phyloP scores from a whole-genome alignment of 2,797 vertebrate species.

The Xenops minutus region DNA sequence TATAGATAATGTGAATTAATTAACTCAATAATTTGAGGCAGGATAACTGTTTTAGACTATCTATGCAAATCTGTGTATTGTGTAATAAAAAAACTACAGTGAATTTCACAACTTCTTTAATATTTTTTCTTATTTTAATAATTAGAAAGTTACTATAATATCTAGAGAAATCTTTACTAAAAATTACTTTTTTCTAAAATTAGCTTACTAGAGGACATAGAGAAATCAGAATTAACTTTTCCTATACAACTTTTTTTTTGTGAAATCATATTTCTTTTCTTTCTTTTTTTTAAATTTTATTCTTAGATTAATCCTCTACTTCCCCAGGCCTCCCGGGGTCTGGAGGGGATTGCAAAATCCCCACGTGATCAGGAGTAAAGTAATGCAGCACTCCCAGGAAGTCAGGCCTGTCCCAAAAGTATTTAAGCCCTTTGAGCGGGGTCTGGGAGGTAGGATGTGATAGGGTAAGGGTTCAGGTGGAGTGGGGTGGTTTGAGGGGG shows the following conservation, averaged over 20 bases:
- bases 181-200: background rate
- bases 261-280: fast-evolving
- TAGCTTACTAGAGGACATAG: background rate
- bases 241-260: background rate
- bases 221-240: background rate
- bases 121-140: background rate
- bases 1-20: background rate
- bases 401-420: too few relatives aligned
- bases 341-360: too few relatives aligned
- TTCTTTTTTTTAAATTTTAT: background rate
- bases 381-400: too few relatives aligned
- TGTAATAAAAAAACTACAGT: background rate
- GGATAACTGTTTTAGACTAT: background rate
- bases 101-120: background rate
- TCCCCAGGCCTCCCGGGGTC: too few relatives aligned
- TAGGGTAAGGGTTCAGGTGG: too few relatives aligned
- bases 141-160: background rate
- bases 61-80: background rate
- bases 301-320: background rate
- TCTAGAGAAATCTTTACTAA: background rate
- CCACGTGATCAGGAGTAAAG: too few relatives aligned
- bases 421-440: too few relatives aligned
- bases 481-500: too few relatives aligned
- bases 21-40: background rate
- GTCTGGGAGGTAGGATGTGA: too few relatives aligned